phyloP scores from a whole-genome alignment of 2,113 vertebrate species.

The Alligator mississippiensis region DNA sequence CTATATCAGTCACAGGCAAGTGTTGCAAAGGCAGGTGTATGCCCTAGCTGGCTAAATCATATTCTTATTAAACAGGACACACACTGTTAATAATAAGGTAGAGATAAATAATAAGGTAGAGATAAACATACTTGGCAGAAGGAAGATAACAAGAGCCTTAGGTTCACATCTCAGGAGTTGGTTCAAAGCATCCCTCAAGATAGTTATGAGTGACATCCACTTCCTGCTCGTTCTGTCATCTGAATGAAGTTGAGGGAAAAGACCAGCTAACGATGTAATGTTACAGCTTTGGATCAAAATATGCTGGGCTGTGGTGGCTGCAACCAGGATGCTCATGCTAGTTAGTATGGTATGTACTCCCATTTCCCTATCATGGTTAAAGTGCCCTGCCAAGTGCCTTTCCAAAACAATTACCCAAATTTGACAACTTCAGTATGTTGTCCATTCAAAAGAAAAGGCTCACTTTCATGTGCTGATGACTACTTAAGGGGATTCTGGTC shows the following conservation, averaged over 20 bases:
- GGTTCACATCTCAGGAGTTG: neutral
- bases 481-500: neutral
- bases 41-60: neutral
- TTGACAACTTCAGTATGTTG: neutral
- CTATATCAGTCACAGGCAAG: neutral
- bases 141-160: neutral
- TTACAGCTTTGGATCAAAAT: neutral
- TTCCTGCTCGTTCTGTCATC: neutral
- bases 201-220: fast-evolving
- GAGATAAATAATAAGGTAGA: neutral
- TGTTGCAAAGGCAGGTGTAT: neutral
- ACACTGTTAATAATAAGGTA: neutral
- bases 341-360: neutral
- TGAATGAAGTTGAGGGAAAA: neutral
- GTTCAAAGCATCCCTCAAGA: neutral
- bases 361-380: neutral
- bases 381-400: neutral
- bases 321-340: neutral
- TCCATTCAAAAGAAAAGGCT: neutral
- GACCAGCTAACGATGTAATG: fast-evolving
- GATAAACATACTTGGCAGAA: neutral
- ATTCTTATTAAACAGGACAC: neutral
- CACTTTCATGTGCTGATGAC: neutral
- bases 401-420: neutral
- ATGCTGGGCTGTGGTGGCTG: neutral